A percentile compares a stretch with the other conserved stretches of the same genome.
Conservation (phyloP, 2,113 vertebrate genomes). For the Tachysurus fulvidraco region DNA sequence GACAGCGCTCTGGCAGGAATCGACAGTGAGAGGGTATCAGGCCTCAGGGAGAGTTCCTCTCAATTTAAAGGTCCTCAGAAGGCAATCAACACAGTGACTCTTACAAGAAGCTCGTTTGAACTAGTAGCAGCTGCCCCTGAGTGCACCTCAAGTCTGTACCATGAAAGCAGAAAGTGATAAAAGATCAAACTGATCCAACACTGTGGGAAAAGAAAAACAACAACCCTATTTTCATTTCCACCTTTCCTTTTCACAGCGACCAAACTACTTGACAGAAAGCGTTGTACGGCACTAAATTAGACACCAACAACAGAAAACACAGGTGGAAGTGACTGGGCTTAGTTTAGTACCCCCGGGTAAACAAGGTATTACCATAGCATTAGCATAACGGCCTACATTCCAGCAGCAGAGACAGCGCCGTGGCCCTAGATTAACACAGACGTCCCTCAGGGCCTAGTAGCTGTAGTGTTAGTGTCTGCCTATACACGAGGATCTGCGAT, state of each 20-base stretch:
- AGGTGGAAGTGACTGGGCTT: slow-evolving; percentile 19
- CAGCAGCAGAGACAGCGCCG: background rate
- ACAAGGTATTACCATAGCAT: slow-evolving; percentile 25
- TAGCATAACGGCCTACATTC: slow-evolving; percentile 46
- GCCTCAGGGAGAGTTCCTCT: slow-evolving; percentile 49
- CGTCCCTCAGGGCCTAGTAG: slow-evolving; percentile 37
- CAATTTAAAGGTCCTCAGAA: slow-evolving; percentile 47
- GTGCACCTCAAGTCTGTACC: slow-evolving; percentile 6
- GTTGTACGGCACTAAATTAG: background rate
- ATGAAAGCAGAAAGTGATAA: slow-evolving; percentile 26
- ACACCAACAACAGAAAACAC: background rate
- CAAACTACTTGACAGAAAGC: background rate
- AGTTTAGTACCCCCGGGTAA: slow-evolving; percentile 36
- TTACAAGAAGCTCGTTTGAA: slow-evolving; percentile 52
- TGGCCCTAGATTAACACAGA: slow-evolving; percentile 35
- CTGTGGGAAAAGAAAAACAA: background rate
- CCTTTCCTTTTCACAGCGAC: background rate
- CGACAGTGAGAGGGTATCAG: slow-evolving; percentile 23
- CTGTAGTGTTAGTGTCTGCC: slow-evolving; percentile 37
- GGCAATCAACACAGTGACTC: slow-evolving; percentile 41
- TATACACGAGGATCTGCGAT: background rate
- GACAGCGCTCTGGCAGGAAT: slow-evolving; percentile 42
- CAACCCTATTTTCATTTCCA: background rate
- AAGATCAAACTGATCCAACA: slow-evolving; percentile 24
- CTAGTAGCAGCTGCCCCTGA: slow-evolving; percentile 34